Evolutionary conservation across 2,888 invertebrate genomes (phyloP).

Genomic region (Tiliacea aurago): DNA sequence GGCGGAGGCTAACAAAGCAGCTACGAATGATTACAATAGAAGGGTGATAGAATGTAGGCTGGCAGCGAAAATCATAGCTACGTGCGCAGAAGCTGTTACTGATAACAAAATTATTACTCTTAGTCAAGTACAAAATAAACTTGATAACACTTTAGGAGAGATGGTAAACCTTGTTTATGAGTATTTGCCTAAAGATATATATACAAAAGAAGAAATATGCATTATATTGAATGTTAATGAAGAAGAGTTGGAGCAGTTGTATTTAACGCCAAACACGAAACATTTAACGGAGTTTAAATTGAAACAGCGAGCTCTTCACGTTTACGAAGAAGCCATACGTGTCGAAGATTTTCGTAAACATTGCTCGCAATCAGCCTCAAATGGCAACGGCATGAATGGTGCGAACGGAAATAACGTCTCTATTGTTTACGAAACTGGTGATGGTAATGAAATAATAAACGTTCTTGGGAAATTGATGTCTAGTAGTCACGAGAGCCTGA

Average conservation of each 20-base stretch:
- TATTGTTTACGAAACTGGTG: constrained; percentile 58
- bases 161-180: constrained; percentile 93
- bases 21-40: constrained; percentile 97
- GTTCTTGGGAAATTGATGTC: constrained; percentile 96
- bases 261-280: constrained; percentile 89
- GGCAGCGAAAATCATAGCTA: constrained; percentile 94
- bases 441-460: constrained; percentile 82
- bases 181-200: constrained; percentile 92
- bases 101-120: constrained; percentile 93
- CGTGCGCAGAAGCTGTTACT: constrained; percentile 79
- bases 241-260: constrained; percentile 90
- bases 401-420: constrained; percentile 69
- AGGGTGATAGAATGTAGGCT: constrained; percentile 98
- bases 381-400: constrained; percentile 68
- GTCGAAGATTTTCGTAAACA: constrained; percentile 94
- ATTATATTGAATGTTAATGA: constrained; percentile 90
- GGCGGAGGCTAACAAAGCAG: constrained; percentile 97
- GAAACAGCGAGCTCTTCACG: constrained; percentile 96
- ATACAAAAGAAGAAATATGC: constrained; percentile 93
- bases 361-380: constrained; percentile 86
- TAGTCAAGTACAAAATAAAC: constrained; percentile 93
- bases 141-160: constrained; percentile 91
- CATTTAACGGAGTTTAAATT: constrained; percentile 94
- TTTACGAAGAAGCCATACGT: constrained; percentile 96
- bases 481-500: constrained; percentile 96